These are phyloP conservation scores for Julus scandinavius DNA, from an alignment of 2,888 invertebrate species.

Conservation along the genomic window DNA sequence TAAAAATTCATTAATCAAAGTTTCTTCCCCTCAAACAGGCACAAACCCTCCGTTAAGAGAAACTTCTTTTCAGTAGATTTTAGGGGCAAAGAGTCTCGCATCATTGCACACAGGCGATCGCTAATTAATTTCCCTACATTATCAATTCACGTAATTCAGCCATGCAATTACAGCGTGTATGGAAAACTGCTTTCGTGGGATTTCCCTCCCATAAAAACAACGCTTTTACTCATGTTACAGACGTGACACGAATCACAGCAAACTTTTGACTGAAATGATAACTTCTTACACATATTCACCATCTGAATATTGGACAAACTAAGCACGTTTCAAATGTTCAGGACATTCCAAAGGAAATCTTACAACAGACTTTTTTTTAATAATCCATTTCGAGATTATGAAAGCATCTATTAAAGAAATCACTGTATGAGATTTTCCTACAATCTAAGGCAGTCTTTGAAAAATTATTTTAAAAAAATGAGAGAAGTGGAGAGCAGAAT, in stretches of 20 bases:
- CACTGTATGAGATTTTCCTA: neutral
- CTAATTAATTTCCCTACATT: constrained; percentile 24
- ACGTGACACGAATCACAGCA: neutral
- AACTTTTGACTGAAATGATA: no score
- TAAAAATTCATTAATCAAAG: constrained; percentile 45
- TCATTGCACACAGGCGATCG: constrained; percentile 28
- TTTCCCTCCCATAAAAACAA: neutral
- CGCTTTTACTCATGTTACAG: neutral
- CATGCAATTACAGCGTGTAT: constrained; percentile 28
- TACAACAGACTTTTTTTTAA: neutral
- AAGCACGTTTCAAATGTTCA: no score
- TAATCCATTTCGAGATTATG: neutral
- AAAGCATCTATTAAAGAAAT: neutral
- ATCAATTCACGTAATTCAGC: neutral
- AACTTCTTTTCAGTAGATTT: neutral
- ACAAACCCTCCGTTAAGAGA: neutral
- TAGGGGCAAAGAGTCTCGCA: neutral
- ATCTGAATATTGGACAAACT: no score
- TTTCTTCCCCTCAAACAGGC: constrained; percentile 37
- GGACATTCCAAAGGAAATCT: neutral
- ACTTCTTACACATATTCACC: no score
- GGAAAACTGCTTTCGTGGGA: neutral
- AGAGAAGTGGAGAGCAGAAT: neutral
- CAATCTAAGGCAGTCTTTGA: neutral
- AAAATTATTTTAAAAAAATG: neutral